Conservation (phyloP, 2,797 vertebrate species). For the Falco naumanni region DNA sequence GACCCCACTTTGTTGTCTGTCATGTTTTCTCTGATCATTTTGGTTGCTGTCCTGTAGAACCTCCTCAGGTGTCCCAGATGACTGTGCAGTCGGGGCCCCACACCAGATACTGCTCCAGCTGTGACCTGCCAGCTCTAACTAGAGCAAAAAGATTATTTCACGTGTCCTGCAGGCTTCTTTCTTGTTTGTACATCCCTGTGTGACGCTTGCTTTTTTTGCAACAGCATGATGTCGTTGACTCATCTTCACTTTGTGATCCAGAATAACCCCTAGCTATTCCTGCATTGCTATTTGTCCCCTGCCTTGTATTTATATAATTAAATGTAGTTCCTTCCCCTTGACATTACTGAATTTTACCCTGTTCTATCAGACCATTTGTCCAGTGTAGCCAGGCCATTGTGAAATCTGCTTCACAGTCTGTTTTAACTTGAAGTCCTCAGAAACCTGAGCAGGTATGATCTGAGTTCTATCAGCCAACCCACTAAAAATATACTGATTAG, state of each 20-base stretch:
- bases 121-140: background rate
- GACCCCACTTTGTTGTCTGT: background rate
- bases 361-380: background rate
- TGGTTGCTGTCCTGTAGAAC: background rate
- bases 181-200: background rate
- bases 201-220: background rate
- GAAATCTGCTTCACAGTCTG: background rate
- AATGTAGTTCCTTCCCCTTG: background rate
- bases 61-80: background rate
- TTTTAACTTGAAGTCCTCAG: background rate
- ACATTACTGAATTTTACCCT: background rate
- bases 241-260: background rate
- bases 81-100: background rate
- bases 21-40: background rate
- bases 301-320: background rate
- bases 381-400: background rate
- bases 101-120: background rate
- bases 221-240: background rate
- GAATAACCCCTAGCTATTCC: background rate
- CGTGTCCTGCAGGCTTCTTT: slow-evolving; percentile 5
- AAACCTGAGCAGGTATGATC: background rate
- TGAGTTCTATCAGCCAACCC: background rate
- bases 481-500: background rate
- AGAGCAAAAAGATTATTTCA: background rate
- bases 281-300: background rate